Conservation (phyloP, 1,140 invertebrate genomes). For the Zaprionus gabonicus region DNA sequence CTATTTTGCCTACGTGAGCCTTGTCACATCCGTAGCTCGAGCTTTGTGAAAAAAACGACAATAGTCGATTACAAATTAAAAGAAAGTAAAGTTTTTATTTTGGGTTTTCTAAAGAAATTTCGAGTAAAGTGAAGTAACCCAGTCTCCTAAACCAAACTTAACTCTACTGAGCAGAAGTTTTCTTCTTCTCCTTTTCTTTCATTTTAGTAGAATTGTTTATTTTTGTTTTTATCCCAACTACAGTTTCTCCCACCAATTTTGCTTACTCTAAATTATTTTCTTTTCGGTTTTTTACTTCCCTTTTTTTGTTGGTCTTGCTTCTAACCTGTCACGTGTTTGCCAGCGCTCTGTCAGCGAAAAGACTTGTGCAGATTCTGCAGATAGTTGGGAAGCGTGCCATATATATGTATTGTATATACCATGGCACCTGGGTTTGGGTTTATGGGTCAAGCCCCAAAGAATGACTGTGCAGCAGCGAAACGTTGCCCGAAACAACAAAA, state of each 20-base stretch:
- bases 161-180: neutral
- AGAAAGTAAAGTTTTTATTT: slow-evolving; percentile 38
- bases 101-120: slow-evolving; percentile 20
- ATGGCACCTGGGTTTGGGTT: slow-evolving; percentile 31
- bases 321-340: slow-evolving; percentile 35
- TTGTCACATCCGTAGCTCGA: slow-evolving; percentile 10
- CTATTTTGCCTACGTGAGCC: slow-evolving; percentile 36
- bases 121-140: slow-evolving; percentile 6
- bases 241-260: slow-evolving; percentile 26
- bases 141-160: neutral
- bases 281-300: neutral
- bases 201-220: slow-evolving; percentile 15
- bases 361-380: slow-evolving; percentile 35
- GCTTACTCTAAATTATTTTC: slow-evolving; percentile 20
- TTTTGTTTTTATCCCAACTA: neutral
- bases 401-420: too few relatives aligned
- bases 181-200: neutral
- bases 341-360: slow-evolving; percentile 14
- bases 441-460: slow-evolving; percentile 37
- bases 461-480: slow-evolving; percentile 17
- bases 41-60: slow-evolving; percentile 12
- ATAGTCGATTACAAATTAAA: slow-evolving; percentile 41
- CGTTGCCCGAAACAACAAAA: neutral
- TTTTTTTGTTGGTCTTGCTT: slow-evolving; percentile 11
- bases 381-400: slow-evolving; percentile 38